Percentiles rank a stretch among this genome's conserved stretches.
phyloP scores from a whole-genome alignment of 2,797 vertebrate genomes.

The Onychomys torridus region DNA sequence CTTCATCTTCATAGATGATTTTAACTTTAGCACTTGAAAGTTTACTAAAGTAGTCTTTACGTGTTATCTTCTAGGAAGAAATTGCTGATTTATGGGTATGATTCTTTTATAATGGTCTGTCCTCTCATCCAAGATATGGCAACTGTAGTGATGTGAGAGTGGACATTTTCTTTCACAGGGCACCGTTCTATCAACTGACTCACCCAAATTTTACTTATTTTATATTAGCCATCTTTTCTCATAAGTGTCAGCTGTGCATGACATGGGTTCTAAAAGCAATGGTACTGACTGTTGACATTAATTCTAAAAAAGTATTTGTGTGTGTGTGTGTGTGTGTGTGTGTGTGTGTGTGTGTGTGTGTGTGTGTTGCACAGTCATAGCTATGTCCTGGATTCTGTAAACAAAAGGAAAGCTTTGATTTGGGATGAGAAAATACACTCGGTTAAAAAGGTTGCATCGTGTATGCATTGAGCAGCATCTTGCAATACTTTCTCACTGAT shows the following conservation, averaged over 20 bases:
- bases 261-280: neutral
- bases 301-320: conserved; percentile 14
- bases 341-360: too few species aligned
- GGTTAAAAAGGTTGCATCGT: neutral
- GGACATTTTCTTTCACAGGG: neutral
- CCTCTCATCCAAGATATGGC: neutral
- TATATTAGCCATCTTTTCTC: neutral
- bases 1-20: neutral
- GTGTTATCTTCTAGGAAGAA: neutral
- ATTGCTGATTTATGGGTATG: neutral
- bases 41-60: neutral
- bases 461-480: neutral
- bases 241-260: neutral
- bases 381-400: neutral
- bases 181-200: neutral
- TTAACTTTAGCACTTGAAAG: neutral
- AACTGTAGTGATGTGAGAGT: neutral
- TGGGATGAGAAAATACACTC: neutral
- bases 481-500: neutral
- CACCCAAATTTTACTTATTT: neutral
- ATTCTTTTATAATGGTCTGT: neutral
- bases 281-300: neutral
- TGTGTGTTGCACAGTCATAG: neutral
- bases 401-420: neutral
- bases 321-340: too few species aligned